These are phyloP conservation scores for Drosophila parthenogenetica DNA, from an alignment of 2,888 invertebrate species.

Conservation along the genomic window DNA sequence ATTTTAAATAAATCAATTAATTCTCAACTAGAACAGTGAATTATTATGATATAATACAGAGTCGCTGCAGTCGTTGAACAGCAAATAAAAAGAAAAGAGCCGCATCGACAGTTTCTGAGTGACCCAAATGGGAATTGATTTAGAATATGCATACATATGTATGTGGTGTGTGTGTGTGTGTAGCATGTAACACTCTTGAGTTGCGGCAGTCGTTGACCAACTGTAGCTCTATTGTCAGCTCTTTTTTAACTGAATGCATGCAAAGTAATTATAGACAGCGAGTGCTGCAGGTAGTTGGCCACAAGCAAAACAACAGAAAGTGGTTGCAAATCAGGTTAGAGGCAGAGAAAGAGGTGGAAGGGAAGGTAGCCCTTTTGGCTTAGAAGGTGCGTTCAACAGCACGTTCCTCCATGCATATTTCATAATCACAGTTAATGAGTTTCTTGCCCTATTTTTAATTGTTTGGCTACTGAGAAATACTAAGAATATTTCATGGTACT, in stretches of 20 bases:
- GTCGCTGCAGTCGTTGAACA: background rate
- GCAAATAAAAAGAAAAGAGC: background rate
- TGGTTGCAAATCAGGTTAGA: constrained; percentile 51
- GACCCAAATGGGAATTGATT: constrained; percentile 29
- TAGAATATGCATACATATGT: constrained; percentile 2
- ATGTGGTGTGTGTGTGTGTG: background rate
- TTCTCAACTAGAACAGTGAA: background rate
- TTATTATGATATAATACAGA: background rate
- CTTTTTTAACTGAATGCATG: constrained; percentile 40
- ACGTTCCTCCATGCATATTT: constrained; percentile 57
- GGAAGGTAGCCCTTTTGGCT: background rate
- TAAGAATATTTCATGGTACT: constrained; percentile 31
- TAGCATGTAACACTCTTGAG: constrained; percentile 4
- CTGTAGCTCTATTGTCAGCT: constrained; percentile 21
- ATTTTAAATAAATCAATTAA: background rate
- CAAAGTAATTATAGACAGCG: constrained; percentile 4
- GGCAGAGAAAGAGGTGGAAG: background rate
- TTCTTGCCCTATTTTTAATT: constrained; percentile 75
- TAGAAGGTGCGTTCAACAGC: constrained; percentile 21
- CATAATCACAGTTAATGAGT: constrained; percentile 72
- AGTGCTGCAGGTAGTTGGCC: constrained; percentile 3
- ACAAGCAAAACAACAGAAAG: constrained; percentile 20
- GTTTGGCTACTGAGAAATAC: constrained; percentile 52
- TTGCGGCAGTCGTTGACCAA: constrained; percentile 24
- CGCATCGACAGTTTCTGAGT: constrained; percentile 6